A percentile compares a stretch with the other conserved stretches of the same genome.
Evolutionary conservation across 2,888 invertebrate species (phyloP).

Genomic region (Andrena camellia): DNA sequence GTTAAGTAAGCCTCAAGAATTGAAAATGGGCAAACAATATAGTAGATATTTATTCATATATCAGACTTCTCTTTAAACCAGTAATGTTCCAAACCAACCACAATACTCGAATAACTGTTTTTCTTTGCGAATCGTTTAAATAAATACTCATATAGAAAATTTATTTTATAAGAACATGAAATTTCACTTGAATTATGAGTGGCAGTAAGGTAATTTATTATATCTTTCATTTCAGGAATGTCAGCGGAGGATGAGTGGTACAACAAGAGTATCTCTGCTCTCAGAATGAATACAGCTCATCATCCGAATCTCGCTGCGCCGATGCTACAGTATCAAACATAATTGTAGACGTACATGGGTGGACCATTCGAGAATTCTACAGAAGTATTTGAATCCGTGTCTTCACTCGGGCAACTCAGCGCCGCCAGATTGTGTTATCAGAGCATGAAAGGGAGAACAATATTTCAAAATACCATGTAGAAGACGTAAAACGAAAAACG

Average conservation of each 20-base stretch:
- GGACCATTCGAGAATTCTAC: conserved; percentile 61
- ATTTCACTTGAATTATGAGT: background rate
- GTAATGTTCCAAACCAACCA: too few relatives aligned
- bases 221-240: conserved; percentile 90
- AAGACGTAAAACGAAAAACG: background rate
- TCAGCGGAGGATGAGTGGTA: conserved; percentile 98
- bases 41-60: too few relatives aligned
- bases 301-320: conserved; percentile 98
- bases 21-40: too few relatives aligned
- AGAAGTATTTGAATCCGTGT: conserved; percentile 30
- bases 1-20: too few relatives aligned
- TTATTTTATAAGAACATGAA: too few relatives aligned
- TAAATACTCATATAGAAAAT: background rate
- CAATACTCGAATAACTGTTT: background rate
- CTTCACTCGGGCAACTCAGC: conserved; percentile 20
- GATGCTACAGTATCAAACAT: conserved; percentile 99
- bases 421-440: conserved; percentile 22
- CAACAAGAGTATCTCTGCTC: conserved; percentile 98
- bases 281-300: conserved; percentile 98
- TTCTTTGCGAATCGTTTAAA: background rate
- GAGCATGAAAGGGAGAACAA: conserved; percentile 7
- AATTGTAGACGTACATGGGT: conserved; percentile 86
- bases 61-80: too few relatives aligned
- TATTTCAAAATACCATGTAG: conserved; percentile 8
- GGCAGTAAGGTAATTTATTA: background rate